Base-by-base conservation (phyloP, 2,888 invertebrate genomes). In the Synergus laeviventris region DNA sequence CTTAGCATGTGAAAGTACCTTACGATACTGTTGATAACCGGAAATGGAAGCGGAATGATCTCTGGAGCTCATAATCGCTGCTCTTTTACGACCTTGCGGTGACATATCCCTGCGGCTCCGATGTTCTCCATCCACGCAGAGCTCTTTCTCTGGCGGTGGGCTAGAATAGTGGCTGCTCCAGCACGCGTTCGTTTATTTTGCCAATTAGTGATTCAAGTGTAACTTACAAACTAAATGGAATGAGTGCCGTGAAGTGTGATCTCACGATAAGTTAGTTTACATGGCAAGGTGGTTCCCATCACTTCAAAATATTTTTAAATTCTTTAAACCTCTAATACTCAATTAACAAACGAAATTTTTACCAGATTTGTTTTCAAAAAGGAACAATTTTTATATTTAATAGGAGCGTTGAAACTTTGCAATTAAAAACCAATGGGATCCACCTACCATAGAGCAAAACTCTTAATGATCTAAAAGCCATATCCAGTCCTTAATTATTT, bases 51-150 rank as follows among this genome's bases (percentile, higher is more conserved):
- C 88, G 3, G 90, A 88, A 76, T 91, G 91, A 62, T 91, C 91
- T 85, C 95, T 94, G 91, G 94, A 92, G 86, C 93, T 92, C 93
- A 95, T 94, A 85, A 94, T 94, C 80, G 94, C 93, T 76, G 94
- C 93, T 85, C 95, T 92, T 87, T 95, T 94, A 83, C 95, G 93
- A 82, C 95, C 95, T 83, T 95, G 94, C 74, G 96, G 95, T 79
- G 96, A 96, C 94, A 96, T 95, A 90, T 97, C 97, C 86, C 97
- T 94, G 86, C 96, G 93, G 84, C 96, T 96, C 87, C 94, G 94
- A 88, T 96, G 93, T 84, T 95, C 94, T 84, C 94, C 93, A 81
- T 93, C 94, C 78, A 90, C 81, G 83, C 87, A 94, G 92, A 90
- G 86, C 81, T 91, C 91, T 80, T 91, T 89, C 84, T 92, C 92